Conservation (phyloP, 2,888 invertebrate species). For the Diplolepis rosae region DNA sequence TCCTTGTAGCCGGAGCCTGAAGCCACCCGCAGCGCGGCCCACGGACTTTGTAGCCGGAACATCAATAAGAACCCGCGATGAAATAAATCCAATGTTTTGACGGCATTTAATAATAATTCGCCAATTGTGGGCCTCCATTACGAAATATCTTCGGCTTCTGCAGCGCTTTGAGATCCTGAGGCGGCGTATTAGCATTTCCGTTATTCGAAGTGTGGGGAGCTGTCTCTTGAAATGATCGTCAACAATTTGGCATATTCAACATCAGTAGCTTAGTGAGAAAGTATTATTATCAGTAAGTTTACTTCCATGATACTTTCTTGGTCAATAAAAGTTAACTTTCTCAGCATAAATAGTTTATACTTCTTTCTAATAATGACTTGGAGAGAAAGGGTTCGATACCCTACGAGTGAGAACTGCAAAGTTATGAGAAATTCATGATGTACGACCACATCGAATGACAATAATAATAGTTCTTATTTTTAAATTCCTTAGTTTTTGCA, state of each 20-base stretch:
- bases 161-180: constrained; percentile 45
- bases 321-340: no score
- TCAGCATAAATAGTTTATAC: no score
- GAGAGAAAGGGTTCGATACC: constrained; percentile 10
- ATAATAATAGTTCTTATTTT: constrained; percentile 14
- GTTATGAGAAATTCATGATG: constrained; percentile 12
- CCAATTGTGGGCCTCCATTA: constrained; percentile 58
- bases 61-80: constrained; percentile 66
- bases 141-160: constrained; percentile 53
- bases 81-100: constrained; percentile 68
- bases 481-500: constrained; percentile 12
- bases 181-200: constrained; percentile 61
- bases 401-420: background rate
- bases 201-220: constrained; percentile 40
- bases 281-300: no score
- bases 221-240: constrained; percentile 25
- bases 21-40: constrained; percentile 62
- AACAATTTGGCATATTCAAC: background rate
- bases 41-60: constrained; percentile 59
- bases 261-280: no score
- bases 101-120: constrained; percentile 69
- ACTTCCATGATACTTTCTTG: no score
- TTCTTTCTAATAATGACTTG: background rate
- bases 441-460: background rate
- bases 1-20: constrained; percentile 58